phyloP scores from a whole-genome alignment of 1,140 invertebrate genomes.

The Prorops nasuta region DNA sequence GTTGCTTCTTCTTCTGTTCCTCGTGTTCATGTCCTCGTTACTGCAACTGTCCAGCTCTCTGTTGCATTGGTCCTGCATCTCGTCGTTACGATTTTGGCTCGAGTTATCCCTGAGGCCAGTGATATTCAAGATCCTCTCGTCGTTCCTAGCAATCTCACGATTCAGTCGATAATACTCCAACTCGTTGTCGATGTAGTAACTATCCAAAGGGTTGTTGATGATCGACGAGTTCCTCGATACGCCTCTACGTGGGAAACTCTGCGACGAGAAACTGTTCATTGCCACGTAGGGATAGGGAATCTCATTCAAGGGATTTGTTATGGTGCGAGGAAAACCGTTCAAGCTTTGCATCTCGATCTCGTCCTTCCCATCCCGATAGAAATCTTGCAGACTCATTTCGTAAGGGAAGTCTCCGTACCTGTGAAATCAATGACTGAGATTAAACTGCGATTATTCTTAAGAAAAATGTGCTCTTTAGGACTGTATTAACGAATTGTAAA shows the following conservation, averaged over 20 bases:
- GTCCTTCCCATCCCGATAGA: constrained; percentile 36
- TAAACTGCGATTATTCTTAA: no score
- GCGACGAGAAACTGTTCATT: constrained; percentile 36
- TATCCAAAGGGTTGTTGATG: constrained; percentile 40
- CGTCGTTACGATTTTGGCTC: no score
- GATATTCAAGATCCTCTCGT: no score
- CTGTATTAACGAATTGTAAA: no score
- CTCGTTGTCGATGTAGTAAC: constrained; percentile 42
- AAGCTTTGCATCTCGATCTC: constrained; percentile 45
- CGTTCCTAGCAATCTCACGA: no score
- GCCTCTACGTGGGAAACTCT: constrained; percentile 34
- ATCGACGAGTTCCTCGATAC: constrained; percentile 38
- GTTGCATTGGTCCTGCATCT: no score
- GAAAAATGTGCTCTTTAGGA: no score
- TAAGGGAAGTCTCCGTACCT: constrained; percentile 46
- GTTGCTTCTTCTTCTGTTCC: constrained; percentile 28
- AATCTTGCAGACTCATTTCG: constrained; percentile 41
- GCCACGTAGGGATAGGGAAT: constrained; percentile 30
- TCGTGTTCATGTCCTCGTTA: constrained; percentile 36
- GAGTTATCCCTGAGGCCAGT: no score
- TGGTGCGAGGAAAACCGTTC: constrained; percentile 36
- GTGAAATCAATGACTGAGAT: no score
- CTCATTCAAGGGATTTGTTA: constrained; percentile 33
- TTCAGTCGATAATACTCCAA: constrained; percentile 28
- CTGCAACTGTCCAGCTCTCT: no score